These are phyloP conservation scores for Enteromius treurensis DNA, from an alignment of 2,797 vertebrate species.

Conservation along the genomic window DNA sequence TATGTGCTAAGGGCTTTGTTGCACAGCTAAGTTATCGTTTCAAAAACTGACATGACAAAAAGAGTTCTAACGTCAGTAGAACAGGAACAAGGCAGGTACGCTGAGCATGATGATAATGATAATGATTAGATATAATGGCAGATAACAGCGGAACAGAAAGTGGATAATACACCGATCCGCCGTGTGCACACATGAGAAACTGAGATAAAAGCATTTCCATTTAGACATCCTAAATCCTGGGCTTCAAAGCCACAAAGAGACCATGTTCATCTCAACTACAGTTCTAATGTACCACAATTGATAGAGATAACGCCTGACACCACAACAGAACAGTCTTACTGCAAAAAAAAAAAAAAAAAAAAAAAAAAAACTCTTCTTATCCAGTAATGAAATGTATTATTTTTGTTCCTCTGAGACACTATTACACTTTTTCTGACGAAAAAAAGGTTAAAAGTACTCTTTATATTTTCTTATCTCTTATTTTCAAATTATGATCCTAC, in stretches of 20 bases:
- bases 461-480: too few relatives aligned
- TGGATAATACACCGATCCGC: slow-evolving; percentile 39
- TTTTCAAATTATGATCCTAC: neutral
- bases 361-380: neutral
- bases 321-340: neutral
- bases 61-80: neutral
- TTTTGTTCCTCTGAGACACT: neutral
- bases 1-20: neutral
- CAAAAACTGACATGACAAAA: slow-evolving; percentile 25
- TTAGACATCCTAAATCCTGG: slow-evolving; percentile 35
- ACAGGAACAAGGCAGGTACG: slow-evolving; percentile 20
- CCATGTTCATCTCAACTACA: slow-evolving; percentile 34
- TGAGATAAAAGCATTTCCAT: slow-evolving; percentile 50
- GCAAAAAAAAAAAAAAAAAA: neutral
- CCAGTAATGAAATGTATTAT: neutral
- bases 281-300: slow-evolving; percentile 29
- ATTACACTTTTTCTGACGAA: neutral
- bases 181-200: slow-evolving; percentile 35
- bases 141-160: slow-evolving; percentile 45
- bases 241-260: slow-evolving; percentile 45
- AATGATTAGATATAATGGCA: slow-evolving; percentile 51
- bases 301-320: slow-evolving; percentile 4
- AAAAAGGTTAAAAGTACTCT: too few relatives aligned
- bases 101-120: slow-evolving; percentile 37
- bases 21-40: slow-evolving; percentile 15